Evolutionary conservation across 2,797 vertebrate genomes (phyloP), one percentile per base, ranked within the genome.

Genomic region (Cirrhinus molitorella): DNA sequence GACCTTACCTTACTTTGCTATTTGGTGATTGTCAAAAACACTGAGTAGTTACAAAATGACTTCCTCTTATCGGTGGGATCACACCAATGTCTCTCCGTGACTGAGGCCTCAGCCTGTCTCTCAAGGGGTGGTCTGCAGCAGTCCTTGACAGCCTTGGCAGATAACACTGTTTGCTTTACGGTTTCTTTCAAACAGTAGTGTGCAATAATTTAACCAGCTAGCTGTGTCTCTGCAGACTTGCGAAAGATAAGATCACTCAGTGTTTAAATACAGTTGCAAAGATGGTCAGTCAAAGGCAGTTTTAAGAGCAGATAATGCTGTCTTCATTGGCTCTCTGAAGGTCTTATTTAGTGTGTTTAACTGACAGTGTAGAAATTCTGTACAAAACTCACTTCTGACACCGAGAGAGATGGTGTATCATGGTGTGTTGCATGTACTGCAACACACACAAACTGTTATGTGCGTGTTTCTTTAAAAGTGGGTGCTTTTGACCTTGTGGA

Each of bases 1-100:
- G 71, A 70, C 82, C 76, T 88, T 86, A 91, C 90, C 88, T 89
- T 79, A 53, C 77, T 79, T 88, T 89, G 75, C 83, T 91, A 90
- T 90, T 85, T 65, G 85, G 88, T 89, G 89, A 87, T 65, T 80
- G 78, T 85, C 83, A 81, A 85, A 81, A 92, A 92, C 90, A 88
- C 92, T 92, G 92, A 93, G 88, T 89, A 87, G 91, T 83, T 84
- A 74, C 89, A 89, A 93, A 95, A 94, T 94, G 90, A 91, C 88
- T 89, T 93, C 92, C 90, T 88, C 92, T 94, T 94, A 94, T 94
- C 94, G 90, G n/a, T 40, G 23, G 81, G 88, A 80, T 84, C 88
- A 90, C 86, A 85, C 83, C 78, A 87, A 82, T 90, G 66, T 70
- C 89, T 92, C 90, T 91, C 90, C 90, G 81, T 85, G 83, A 87